Evolutionary conservation across 2,888 invertebrate species (phyloP).

Genomic region (Camptogramma bilineatum): DNA sequence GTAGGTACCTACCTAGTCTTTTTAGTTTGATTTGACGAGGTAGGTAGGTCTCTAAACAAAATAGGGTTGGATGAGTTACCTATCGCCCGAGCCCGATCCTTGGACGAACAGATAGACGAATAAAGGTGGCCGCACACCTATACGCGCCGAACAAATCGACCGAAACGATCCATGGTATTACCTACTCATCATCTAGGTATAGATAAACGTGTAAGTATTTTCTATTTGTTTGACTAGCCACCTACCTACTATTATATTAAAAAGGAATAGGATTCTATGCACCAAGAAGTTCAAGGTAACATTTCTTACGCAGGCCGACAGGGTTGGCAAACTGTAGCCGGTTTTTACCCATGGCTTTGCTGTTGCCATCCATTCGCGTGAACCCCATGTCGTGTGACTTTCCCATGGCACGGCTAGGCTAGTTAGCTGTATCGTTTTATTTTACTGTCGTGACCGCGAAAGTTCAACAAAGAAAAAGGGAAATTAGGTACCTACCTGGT

Average conservation of each 20-base stretch:
- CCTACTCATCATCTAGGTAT: conserved; percentile 2
- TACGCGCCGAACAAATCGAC: no score
- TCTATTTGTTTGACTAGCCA: background rate
- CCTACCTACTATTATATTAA: no score
- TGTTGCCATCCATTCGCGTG: conserved; percentile 19
- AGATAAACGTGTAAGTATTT: no score
- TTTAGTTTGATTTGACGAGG: no score
- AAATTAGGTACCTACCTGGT: no score
- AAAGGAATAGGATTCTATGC: background rate
- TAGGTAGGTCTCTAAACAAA: no score
- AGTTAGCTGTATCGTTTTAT: conserved; percentile 41
- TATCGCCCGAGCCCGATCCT: no score
- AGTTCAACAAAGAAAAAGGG: conserved; percentile 19
- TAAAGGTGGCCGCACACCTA: no score
- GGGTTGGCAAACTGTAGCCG: conserved; percentile 7
- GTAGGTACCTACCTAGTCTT: background rate
- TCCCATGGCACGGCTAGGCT: conserved; percentile 47
- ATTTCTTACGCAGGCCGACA: conserved; percentile 4
- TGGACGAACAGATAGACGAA: no score
- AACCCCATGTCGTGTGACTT: conserved; percentile 50
- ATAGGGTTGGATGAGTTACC: no score
- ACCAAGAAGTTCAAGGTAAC: conserved; percentile 1
- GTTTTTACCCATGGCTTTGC: conserved; percentile 11
- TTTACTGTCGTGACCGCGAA: conserved; percentile 39
- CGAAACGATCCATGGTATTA: no score